Evolutionary conservation across 2,113 vertebrate species (phyloP).

Genomic region (Scophthalmus maximus): DNA sequence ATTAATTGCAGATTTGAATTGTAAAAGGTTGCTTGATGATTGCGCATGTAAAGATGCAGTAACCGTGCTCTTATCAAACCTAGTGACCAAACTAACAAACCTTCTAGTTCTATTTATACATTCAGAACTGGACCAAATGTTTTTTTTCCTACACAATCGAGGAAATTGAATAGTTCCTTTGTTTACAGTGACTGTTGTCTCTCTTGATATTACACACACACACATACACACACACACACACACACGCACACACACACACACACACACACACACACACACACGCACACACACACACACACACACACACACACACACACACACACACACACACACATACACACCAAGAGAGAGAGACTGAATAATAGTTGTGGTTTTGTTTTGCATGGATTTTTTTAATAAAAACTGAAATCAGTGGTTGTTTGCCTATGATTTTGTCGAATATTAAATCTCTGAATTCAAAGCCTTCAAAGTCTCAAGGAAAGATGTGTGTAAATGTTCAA

Average conservation of each 20-base stretch:
- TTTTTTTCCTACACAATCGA: conserved; percentile 28
- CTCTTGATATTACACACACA: conserved; percentile 14
- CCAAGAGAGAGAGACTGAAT: too few species aligned
- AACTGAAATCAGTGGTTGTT: conserved; percentile 13
- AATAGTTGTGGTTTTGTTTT: conserved; percentile 52
- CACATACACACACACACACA: conserved; percentile 6
- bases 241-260: neutral
- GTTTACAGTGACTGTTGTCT: conserved; percentile 61
- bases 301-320: neutral
- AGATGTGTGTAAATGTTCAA: neutral
- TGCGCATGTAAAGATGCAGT: conserved; percentile 63
- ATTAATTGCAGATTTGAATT: conserved; percentile 85
- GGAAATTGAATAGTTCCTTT: conserved; percentile 46
- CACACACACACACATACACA: conserved; percentile 2
- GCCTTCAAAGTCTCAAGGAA: neutral
- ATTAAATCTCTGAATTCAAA: neutral
- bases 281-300: too few species aligned
- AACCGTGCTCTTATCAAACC: conserved; percentile 57
- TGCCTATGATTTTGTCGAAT: conserved; percentile 6
- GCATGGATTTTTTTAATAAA: conserved; percentile 53
- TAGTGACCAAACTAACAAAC: conserved; percentile 38
- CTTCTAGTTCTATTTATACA: conserved; percentile 21
- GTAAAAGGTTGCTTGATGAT: conserved; percentile 72
- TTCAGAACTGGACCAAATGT: conserved; percentile 41
- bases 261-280: conserved; percentile 11